phyloP scores from a whole-genome alignment of 1,140 invertebrate genomes.

The Drosophila jambulina region DNA sequence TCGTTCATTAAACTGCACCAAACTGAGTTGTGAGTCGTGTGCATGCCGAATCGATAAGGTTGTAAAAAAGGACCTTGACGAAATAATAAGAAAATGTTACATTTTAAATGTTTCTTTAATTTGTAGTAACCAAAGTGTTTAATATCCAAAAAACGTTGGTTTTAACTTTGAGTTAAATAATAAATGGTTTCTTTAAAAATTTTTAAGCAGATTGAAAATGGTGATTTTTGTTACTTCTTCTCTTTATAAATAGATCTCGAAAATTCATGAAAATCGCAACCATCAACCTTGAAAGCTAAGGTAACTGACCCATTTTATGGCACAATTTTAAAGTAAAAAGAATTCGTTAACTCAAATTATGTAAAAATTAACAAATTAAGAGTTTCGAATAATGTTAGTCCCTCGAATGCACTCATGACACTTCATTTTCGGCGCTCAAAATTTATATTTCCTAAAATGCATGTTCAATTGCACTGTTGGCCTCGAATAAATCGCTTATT shows the following conservation, averaged over 20 bases:
- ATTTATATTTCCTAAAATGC: neutral
- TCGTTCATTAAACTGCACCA: slow-evolving; percentile 60
- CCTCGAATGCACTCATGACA: neutral
- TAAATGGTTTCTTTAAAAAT: neutral
- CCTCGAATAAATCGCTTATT: slow-evolving; percentile 21
- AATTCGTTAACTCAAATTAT: neutral
- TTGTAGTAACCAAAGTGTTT: neutral
- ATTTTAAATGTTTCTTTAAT: neutral
- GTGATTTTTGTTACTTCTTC: neutral
- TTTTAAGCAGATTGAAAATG: neutral
- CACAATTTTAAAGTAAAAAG: neutral
- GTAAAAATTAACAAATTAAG: neutral
- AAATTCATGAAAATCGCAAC: neutral
- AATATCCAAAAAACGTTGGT: neutral
- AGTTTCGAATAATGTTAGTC: neutral
- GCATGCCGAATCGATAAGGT: slow-evolving; percentile 21
- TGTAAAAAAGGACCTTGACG: slow-evolving; percentile 23
- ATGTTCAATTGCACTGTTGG: slow-evolving; percentile 1
- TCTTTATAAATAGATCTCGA: no score
- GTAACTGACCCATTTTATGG: neutral
- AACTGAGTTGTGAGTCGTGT: slow-evolving; percentile 45
- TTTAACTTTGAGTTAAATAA: neutral
- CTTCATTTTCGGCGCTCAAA: neutral
- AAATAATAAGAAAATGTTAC: slow-evolving; percentile 8
- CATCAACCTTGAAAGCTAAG: neutral